These are phyloP conservation scores for Melospiza melodia DNA, from an alignment of 2,113 vertebrate species.

Conservation along the genomic window DNA sequence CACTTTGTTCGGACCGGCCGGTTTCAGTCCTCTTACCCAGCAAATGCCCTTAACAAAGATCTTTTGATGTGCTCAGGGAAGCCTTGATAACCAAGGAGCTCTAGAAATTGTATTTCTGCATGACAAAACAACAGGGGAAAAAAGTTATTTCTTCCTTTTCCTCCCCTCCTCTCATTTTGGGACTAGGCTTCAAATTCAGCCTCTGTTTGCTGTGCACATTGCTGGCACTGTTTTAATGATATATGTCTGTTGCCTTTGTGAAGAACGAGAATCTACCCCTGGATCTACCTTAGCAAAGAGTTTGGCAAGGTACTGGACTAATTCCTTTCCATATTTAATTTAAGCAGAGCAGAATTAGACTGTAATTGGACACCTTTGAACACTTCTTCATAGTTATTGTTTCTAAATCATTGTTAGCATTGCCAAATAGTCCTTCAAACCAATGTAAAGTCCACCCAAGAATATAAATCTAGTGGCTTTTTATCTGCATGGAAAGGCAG, in stretches of 20 bases:
- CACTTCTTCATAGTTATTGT: neutral
- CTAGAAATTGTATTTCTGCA: neutral
- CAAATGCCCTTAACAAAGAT: neutral
- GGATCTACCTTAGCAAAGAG: neutral
- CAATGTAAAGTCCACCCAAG: neutral
- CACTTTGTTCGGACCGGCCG: neutral
- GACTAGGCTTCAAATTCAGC: neutral
- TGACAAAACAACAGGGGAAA: neutral
- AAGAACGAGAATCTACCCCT: neutral
- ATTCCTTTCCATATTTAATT: slow-evolving; percentile 5
- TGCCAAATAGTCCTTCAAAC: neutral
- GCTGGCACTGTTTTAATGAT: neutral
- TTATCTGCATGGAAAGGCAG: neutral
- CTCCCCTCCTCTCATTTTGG: neutral
- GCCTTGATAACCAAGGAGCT: neutral
- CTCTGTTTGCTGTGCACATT: neutral
- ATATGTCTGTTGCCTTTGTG: neutral
- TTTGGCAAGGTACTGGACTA: neutral
- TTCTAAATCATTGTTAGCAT: neutral
- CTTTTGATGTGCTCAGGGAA: neutral
- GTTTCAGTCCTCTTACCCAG: neutral
- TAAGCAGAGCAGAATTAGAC: neutral
- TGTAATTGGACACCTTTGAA: neutral
- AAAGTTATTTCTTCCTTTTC: neutral
- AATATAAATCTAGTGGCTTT: neutral